Evolutionary conservation across 2,888 invertebrate species (phyloP), one percentile per base, ranked within the genome.

Genomic region (Aphodius granarius): DNA sequence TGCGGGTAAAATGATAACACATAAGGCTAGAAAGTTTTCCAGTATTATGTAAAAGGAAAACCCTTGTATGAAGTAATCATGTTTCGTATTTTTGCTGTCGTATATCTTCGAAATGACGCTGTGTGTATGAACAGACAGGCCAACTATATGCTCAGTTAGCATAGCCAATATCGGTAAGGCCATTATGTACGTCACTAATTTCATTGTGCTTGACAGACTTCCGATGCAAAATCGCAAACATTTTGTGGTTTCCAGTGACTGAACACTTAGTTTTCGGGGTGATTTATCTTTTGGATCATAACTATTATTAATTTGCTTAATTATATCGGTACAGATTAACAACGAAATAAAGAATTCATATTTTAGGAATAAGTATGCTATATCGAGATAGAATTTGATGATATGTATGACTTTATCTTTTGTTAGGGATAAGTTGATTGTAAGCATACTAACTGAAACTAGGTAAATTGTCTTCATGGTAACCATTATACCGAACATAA

Each of bases 101-200:
- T 75, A 75, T 15, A 20, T 15, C 22, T 75, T 75, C 15, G 72
- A 75, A 62, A 75, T 75, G 15, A 75, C 20, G 63, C 66, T 75
- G 15, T 75, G 75, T 16, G 20, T 68, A 20, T 75, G 75, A 15
- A 72, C 20, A 17, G 72, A 72, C 21, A 72, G 20, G 5, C 66
- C 16, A 16, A 23, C 15, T 9, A 72, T 20, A 22, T 17, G 15
- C 17, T 75, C 75, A 0, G 71, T 1, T 16, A 74, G 1, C 13
- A 17, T 5, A 6, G 63, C 17, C n/a, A 63, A 21, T 21, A 70
- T 63, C 6, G 70, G 21, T 4, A 20, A 16, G 15, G 19, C 21
- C 15, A 70, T 20, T 3, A 22, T 23, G n/a, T 13, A 18, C 4
- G 23, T 74, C 5, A 70, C 43, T 13, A 13, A 43, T 13, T 13